A percentile compares a stretch with the other conserved stretches of the same genome.
These are phyloP conservation scores for Crossaster papposus DNA, from an alignment of 53 echinoderm and acorn worm genomes.

Conservation along the genomic window DNA sequence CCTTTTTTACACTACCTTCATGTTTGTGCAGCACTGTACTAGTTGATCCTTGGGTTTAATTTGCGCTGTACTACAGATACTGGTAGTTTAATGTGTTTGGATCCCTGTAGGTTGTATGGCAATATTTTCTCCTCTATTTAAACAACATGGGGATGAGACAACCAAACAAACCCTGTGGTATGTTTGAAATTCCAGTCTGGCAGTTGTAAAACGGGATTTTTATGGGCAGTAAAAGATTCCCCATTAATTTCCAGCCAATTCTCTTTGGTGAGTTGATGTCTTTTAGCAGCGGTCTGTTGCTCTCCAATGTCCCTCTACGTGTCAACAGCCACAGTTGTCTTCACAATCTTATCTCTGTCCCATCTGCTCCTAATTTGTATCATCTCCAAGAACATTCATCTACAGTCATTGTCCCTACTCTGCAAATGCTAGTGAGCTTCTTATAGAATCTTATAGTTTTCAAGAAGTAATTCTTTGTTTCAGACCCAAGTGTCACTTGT, in stretches of 20 bases:
- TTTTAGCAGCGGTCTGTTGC: neutral
- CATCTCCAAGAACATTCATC: neutral
- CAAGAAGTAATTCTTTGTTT: neutral
- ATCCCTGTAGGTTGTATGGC: too few relatives aligned
- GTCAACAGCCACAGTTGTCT: neutral
- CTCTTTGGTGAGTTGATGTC: neutral
- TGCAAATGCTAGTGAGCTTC: neutral
- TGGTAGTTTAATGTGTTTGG: neutral
- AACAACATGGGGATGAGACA: neutral
- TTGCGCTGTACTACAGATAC: too few relatives aligned
- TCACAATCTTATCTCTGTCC: neutral
- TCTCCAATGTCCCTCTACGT: neutral
- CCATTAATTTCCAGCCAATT: constrained; percentile 7
- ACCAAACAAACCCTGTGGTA: neutral
- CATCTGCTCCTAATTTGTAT: neutral
- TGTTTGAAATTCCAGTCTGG: neutral
- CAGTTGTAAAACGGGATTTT: constrained; percentile 28
- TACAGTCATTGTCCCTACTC: neutral
- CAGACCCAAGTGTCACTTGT: neutral
- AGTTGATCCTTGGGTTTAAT: too few relatives aligned
- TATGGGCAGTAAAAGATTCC: constrained; percentile 43
- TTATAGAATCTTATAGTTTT: neutral
- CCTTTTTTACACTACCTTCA: neutral
- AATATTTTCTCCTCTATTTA: too few relatives aligned
- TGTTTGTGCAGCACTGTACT: neutral